Evolutionary conservation across 2,113 vertebrate species (phyloP).

Genomic region (Nycticebus coucang): DNA sequence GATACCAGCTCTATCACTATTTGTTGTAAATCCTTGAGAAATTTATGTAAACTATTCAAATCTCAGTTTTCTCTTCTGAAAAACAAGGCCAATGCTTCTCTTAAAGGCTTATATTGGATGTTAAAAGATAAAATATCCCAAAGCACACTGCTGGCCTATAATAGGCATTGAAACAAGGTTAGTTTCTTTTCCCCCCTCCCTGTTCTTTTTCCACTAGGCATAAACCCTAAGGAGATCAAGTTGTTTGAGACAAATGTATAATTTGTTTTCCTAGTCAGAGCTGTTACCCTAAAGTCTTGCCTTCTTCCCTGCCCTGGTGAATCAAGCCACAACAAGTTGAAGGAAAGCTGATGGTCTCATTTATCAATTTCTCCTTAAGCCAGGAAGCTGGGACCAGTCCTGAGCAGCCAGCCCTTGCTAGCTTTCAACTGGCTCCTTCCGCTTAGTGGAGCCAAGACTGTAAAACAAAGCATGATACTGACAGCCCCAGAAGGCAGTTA

Average conservation of each 20-base stretch:
- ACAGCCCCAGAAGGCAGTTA: not conserved
- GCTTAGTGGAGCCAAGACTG: not conserved
- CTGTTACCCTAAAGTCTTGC: not conserved
- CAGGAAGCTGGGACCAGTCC: not conserved
- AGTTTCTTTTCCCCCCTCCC: too few relatives aligned
- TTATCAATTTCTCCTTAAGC: constrained; percentile 54
- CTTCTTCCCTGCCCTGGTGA: not conserved
- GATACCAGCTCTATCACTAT: not conserved
- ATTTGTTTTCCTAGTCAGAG: not conserved
- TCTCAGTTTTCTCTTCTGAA: not conserved
- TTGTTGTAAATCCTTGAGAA: not conserved
- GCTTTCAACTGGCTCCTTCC: not conserved
- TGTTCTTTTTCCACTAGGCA: not conserved
- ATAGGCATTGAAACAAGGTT: not conserved
- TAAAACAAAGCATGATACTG: not conserved
- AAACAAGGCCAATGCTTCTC: not conserved
- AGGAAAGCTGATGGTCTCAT: not conserved
- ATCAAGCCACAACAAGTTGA: not conserved
- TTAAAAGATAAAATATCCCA: not conserved
- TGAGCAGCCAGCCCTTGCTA: not conserved
- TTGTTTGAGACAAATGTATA: not conserved
- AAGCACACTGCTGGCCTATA: not conserved
- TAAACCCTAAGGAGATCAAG: not conserved
- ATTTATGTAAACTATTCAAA: not conserved
- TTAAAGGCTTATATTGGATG: not conserved